Conservation (phyloP, 23 tunicate species). For the Botrylloides violaceus region DNA sequence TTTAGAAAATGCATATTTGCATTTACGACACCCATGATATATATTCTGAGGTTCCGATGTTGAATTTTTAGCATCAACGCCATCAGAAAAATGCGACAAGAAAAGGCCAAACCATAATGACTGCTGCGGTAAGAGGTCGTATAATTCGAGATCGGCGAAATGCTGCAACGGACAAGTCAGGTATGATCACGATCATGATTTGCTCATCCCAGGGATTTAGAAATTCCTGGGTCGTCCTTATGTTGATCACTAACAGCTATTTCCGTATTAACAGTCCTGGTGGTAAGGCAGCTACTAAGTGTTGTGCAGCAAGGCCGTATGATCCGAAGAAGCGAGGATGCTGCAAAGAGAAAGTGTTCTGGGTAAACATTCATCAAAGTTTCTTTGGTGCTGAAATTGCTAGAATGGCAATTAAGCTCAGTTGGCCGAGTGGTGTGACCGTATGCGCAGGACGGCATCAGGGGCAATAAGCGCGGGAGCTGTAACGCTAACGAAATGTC, state of each 20-base stretch:
- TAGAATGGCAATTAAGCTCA: too few species aligned
- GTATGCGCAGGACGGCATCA: too few species aligned
- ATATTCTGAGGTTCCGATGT: too few species aligned
- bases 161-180: constrained; percentile 35
- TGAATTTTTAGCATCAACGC: too few species aligned
- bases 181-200: constrained; percentile 27
- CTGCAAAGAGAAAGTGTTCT: constrained; percentile 8
- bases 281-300: constrained; percentile 1
- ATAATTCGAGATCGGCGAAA: constrained; percentile 24
- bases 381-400: too few species aligned
- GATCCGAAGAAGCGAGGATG: constrained; percentile 22
- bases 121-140: constrained; percentile 38
- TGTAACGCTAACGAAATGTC: neutral
- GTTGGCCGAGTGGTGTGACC: too few species aligned
- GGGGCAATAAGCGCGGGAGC: too few species aligned
- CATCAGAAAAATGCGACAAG: constrained; percentile 4
- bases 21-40: too few species aligned
- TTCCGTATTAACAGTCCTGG: constrained; percentile 16
- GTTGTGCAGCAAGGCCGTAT: constrained; percentile 24
- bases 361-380: constrained; percentile 16
- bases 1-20: too few species aligned
- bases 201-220: too few species aligned
- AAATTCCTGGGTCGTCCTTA: too few species aligned
- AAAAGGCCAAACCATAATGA: constrained; percentile 15
- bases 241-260: too few species aligned